Evolutionary conservation across 2,797 vertebrate genomes (phyloP).

Genomic region (Syngnathus acus): DNA sequence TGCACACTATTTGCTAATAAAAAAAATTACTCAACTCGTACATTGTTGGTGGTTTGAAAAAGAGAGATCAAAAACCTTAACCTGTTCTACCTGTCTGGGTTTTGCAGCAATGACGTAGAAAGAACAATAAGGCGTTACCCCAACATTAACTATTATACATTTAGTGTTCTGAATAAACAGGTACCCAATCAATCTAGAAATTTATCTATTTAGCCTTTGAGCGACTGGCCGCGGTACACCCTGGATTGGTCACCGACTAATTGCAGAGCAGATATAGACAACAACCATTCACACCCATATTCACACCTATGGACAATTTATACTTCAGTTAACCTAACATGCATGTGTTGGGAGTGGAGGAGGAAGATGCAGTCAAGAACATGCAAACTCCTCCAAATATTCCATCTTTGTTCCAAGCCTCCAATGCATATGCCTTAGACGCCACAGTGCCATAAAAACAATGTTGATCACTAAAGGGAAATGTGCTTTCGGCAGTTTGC

Average conservation of each 20-base stretch:
- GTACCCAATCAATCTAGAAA: background rate
- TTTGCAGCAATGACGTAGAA: background rate
- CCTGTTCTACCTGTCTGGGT: background rate
- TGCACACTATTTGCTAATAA: too few relatives aligned
- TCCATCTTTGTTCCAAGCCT: background rate
- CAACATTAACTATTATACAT: background rate
- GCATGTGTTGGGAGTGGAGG: too few relatives aligned
- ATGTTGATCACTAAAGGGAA: background rate
- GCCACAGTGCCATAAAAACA: constrained; percentile 4
- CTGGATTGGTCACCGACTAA: too few relatives aligned
- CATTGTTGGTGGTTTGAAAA: background rate
- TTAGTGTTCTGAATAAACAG: background rate
- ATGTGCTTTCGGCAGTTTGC: too few relatives aligned
- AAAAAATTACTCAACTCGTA: background rate
- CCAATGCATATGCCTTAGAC: background rate
- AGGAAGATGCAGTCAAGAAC: too few relatives aligned
- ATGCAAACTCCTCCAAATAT: background rate
- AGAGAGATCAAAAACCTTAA: background rate
- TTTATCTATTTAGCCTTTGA: too few relatives aligned
- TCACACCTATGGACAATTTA: too few relatives aligned
- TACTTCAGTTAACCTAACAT: too few relatives aligned
- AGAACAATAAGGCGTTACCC: background rate
- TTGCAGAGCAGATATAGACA: too few relatives aligned
- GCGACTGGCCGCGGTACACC: too few relatives aligned
- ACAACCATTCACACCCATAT: background rate